phyloP scores from a whole-genome alignment of 2,113 vertebrate genomes.

The Prinia subflava region DNA sequence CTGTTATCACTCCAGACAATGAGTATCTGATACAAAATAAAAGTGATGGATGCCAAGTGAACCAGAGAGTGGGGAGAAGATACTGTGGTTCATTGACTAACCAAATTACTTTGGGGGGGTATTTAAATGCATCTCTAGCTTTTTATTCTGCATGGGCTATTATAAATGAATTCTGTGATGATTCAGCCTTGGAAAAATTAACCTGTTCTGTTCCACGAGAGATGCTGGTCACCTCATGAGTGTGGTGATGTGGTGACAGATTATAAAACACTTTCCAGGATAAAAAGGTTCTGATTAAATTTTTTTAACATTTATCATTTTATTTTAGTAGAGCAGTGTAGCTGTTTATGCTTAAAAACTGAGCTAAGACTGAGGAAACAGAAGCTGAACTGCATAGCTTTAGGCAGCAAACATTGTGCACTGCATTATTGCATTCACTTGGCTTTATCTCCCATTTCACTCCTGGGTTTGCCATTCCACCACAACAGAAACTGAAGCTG shows the following conservation, averaged over 20 bases:
- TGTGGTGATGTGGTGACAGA: neutral
- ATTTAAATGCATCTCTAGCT: constrained; percentile 64
- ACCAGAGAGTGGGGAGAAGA: constrained; percentile 53
- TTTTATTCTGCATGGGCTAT: constrained; percentile 60
- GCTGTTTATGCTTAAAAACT: neutral
- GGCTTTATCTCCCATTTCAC: neutral
- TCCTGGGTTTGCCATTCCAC: neutral
- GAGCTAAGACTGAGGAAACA: neutral
- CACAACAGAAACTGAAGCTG: neutral
- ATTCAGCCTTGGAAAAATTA: constrained; percentile 52
- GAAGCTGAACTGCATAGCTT: neutral
- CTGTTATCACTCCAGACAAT: constrained; percentile 62
- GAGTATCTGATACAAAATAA: constrained; percentile 72
- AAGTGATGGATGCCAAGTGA: constrained; percentile 67
- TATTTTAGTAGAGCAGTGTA: neutral
- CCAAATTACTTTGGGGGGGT: constrained; percentile 68
- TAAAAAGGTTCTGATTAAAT: neutral
- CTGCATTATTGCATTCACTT: neutral
- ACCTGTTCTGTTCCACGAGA: constrained; percentile 9
- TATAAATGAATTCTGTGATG: constrained; percentile 50
- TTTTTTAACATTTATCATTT: neutral
- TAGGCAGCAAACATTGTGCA: neutral
- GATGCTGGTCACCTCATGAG: neutral
- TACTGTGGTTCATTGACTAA: constrained; percentile 67
- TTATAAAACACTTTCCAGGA: neutral